Evolutionary conservation across 2,113 vertebrate genomes (phyloP).

Genomic region (Zosterops borbonicus): DNA sequence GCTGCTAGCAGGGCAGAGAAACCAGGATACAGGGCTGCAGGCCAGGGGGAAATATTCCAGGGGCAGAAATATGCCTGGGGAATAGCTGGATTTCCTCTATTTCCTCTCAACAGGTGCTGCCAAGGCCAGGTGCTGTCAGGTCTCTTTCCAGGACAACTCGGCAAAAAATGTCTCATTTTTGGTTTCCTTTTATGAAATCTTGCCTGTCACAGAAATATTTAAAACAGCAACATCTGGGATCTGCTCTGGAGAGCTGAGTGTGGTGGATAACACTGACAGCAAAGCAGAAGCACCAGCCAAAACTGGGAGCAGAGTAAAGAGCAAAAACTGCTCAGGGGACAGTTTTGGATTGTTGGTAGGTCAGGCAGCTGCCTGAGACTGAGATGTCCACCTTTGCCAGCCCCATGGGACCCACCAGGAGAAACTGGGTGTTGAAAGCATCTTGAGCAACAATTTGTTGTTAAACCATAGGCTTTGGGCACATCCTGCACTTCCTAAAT

Average conservation of each 20-base stretch:
- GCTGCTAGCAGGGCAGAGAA: neutral
- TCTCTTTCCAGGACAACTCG: neutral
- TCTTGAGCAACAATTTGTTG: neutral
- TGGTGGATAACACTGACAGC: fast-evolving
- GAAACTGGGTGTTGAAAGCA: neutral
- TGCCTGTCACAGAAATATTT: neutral
- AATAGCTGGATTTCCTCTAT: neutral
- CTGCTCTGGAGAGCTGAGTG: neutral
- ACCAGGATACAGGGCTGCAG: neutral
- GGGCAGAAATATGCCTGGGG: neutral
- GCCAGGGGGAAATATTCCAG: neutral
- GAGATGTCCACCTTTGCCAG: neutral
- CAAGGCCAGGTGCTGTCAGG: neutral
- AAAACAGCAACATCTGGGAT: neutral
- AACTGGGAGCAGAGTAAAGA: neutral
- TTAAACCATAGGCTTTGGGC: neutral
- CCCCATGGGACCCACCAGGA: neutral
- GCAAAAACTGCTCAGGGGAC: neutral
- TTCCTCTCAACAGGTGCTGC: neutral
- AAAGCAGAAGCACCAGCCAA: neutral
- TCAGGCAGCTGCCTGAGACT: neutral
- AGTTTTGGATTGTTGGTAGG: neutral
- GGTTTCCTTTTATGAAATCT: neutral
- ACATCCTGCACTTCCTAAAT: neutral
- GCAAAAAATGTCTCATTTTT: neutral